phyloP scores from a whole-genome alignment of 2,888 invertebrate species.

The Microdon myrmicae region DNA sequence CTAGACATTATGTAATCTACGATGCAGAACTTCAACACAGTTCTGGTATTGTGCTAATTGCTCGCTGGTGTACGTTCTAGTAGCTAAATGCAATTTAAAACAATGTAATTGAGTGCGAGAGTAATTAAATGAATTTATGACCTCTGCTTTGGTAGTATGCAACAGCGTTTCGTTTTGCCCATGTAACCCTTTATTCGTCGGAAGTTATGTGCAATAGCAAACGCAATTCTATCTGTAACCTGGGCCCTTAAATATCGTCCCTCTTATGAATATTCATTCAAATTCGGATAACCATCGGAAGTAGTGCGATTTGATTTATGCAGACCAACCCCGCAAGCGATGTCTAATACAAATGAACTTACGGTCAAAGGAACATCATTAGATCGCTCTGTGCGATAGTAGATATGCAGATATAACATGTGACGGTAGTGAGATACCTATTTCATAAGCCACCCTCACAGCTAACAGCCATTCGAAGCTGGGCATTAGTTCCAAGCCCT shows the following conservation, averaged over 20 bases:
- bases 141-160: slow-evolving; percentile 20
- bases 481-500: no score
- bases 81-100: slow-evolving; percentile 51
- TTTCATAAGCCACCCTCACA: slow-evolving; percentile 13
- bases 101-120: slow-evolving; percentile 51
- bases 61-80: slow-evolving; percentile 22
- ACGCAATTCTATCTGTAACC: slow-evolving; percentile 33
- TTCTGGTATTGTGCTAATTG: slow-evolving; percentile 43
- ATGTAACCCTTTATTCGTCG: slow-evolving; percentile 22
- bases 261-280: slow-evolving; percentile 48
- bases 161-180: slow-evolving; percentile 1
- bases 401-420: slow-evolving; percentile 26
- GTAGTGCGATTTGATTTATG: slow-evolving; percentile 67
- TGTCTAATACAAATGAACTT: slow-evolving; percentile 24
- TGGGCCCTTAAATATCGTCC: slow-evolving; percentile 31
- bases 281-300: slow-evolving; percentile 62
- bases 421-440: slow-evolving; percentile 30
- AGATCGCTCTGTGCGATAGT: slow-evolving; percentile 40
- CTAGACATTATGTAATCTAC: slow-evolving; percentile 27
- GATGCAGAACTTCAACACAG: slow-evolving; percentile 37
- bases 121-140: slow-evolving; percentile 52
- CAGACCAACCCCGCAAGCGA: slow-evolving; percentile 55
- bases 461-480: slow-evolving; percentile 4
- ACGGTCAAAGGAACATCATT: slow-evolving; percentile 23
- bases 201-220: slow-evolving; percentile 32